Evolutionary conservation across 2,888 invertebrate genomes (phyloP), one percentile per base, ranked within the genome.

Genomic region (Ligdia adustata): DNA sequence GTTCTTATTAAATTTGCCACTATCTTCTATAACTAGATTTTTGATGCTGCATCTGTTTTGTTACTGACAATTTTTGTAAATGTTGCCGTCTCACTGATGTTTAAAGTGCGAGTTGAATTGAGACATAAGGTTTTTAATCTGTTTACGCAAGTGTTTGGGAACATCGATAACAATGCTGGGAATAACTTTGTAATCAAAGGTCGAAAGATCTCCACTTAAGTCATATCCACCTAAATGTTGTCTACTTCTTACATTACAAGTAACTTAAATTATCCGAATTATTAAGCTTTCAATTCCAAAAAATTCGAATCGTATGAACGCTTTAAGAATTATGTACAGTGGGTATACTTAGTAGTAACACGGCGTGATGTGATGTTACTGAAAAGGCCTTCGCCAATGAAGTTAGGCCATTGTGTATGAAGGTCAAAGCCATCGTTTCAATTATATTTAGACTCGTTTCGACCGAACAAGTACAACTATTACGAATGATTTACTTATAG

Each of bases 401-500:
- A 68, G 63, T 72, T 66, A 31, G 57, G 45, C 69, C 58, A 76
- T 81, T 80, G 71, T 77, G 55, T 52, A 53, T 60, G 72, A 82
- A 82, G 82, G 73, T 68, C 68, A 64, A 35, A 64, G 72, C 65
- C 73, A 66, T 52, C 59, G 66, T 62, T 60, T 55, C 48, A 57
- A 51, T 56, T 59, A 60, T 52, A 49, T 52, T 55, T 46, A 56
- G 55, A 56, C 47, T 52, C 56, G 55, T 52, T 50, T 29, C 27
- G 15, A 42, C 24, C 42, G 32, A 35, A 33, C 26, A 29, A 52
- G 32, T 39, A 62, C 48, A 46, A 51, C 55, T 50, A 47, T 48
- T 52, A 56, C 39, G 29, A 29, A 29, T 26, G 43, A 47, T 61
- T 61, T 49, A 47, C 60, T 61, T 49, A 59, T 42, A 34, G 32